Percentiles rank a stretch among this genome's conserved stretches.
Conservation (phyloP, 2,797 vertebrate species). For the Urosaurus nigricauda region DNA sequence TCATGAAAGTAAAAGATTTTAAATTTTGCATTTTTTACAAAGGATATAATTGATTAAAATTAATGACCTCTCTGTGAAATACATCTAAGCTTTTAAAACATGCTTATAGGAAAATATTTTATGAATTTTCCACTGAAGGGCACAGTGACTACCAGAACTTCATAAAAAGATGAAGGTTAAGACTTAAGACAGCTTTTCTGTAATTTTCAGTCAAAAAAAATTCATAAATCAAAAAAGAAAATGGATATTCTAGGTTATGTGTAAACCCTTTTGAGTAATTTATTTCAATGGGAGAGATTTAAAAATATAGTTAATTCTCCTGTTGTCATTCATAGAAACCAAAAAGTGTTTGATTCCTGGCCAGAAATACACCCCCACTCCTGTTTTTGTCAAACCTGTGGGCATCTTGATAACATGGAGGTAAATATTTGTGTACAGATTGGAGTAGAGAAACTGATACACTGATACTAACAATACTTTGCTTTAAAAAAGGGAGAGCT, state of each 20-base stretch:
- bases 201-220: slow-evolving; percentile 33
- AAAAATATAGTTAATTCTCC: neutral
- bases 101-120: slow-evolving; percentile 50
- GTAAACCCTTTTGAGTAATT: slow-evolving; percentile 4
- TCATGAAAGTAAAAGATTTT: slow-evolving; percentile 59
- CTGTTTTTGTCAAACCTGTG: slow-evolving; percentile 34
- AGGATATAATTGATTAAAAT: slow-evolving; percentile 38
- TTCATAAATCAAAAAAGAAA: slow-evolving; percentile 19
- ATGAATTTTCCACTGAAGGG: slow-evolving; percentile 49
- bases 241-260: slow-evolving; percentile 24
- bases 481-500: slow-evolving; percentile 18
- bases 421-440: slow-evolving; percentile 38
- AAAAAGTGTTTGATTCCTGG: slow-evolving; percentile 16
- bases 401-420: slow-evolving; percentile 33
- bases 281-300: neutral
- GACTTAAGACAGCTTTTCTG: slow-evolving; percentile 14
- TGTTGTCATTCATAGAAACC: neutral
- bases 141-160: slow-evolving; percentile 37
- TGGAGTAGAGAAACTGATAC: slow-evolving; percentile 12
- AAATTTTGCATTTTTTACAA: slow-evolving; percentile 57
- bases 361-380: slow-evolving; percentile 18
- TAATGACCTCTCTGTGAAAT: slow-evolving; percentile 64
- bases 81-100: slow-evolving; percentile 58
- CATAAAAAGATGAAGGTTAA: slow-evolving; percentile 31
- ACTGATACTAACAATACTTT: neutral